phyloP scores from a whole-genome alignment of 2,797 vertebrate species.

The Yasuhikotakia modesta region DNA sequence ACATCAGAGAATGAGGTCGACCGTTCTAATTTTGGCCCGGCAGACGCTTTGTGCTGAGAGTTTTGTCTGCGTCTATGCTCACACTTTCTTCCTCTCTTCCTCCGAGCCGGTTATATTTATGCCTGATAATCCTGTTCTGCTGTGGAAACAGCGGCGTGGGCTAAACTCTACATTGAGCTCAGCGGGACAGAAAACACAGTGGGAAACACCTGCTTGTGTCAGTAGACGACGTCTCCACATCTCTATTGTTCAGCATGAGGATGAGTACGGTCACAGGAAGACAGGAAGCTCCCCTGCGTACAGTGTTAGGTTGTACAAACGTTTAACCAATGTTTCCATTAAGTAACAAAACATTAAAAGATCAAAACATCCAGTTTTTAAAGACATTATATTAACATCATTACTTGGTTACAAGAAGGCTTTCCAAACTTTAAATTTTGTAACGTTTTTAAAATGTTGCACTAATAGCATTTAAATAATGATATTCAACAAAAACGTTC shows the following conservation, averaged over 20 bases:
- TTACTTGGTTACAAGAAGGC: no score
- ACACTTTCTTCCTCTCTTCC: constrained; percentile 54
- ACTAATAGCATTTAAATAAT: no score
- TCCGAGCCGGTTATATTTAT: constrained; percentile 65
- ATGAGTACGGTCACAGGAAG: constrained; percentile 45
- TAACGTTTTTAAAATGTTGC: no score
- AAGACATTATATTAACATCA: no score
- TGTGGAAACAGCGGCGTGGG: constrained; percentile 61
- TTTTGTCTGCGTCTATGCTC: constrained; percentile 26
- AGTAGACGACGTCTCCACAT: constrained; percentile 53
- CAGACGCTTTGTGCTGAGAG: constrained; percentile 44
- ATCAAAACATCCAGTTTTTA: no score
- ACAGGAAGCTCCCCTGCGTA: constrained; percentile 48
- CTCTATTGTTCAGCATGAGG: constrained; percentile 56
- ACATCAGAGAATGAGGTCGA: constrained; percentile 44
- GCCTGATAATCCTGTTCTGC: constrained; percentile 57
- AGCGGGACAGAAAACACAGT: constrained; percentile 56
- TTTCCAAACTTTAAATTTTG: no score
- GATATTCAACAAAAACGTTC: no score
- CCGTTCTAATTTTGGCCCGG: constrained; percentile 42
- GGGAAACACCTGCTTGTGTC: constrained; percentile 74
- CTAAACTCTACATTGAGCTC: constrained; percentile 47
- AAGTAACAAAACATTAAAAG: no score
- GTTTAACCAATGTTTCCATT: no score
- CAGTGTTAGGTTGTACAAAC: no score